Percentiles rank a stretch among this genome's conserved stretches.
Evolutionary conservation across 2,888 invertebrate species (phyloP).

Genomic region (Mythimna lalbum): DNA sequence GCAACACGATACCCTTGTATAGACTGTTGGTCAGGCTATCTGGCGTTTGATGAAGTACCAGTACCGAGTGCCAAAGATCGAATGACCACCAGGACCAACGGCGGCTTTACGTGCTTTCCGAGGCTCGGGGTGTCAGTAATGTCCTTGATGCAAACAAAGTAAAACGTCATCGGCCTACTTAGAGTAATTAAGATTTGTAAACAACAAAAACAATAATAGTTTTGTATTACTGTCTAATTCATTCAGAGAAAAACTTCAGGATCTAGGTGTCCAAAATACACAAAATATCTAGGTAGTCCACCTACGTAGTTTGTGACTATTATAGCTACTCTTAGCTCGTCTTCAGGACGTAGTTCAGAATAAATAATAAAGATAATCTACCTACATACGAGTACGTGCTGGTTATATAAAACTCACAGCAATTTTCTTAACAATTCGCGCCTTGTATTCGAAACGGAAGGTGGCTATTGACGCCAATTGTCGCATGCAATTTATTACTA

Average conservation of each 20-base stretch:
- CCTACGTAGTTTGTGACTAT: neutral
- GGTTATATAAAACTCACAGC: constrained; percentile 15
- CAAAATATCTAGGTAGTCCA: neutral
- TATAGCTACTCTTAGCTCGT: neutral
- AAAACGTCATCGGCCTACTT: too few species aligned
- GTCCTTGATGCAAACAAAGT: too few species aligned
- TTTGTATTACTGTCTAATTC: too few species aligned
- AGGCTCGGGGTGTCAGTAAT: too few species aligned
- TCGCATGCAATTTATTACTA: constrained; percentile 56
- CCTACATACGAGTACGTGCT: neutral
- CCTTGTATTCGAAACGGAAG: constrained; percentile 49
- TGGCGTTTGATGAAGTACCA: neutral
- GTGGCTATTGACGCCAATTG: constrained; percentile 50
- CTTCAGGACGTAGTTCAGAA: neutral
- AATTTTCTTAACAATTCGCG: constrained; percentile 51
- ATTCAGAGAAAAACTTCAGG: neutral
- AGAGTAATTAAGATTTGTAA: too few species aligned
- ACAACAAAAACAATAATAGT: too few species aligned
- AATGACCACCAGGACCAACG: too few species aligned
- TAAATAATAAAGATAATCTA: constrained; percentile 10
- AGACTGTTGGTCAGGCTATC: neutral
- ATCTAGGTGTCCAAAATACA: neutral
- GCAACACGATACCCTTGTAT: neutral
- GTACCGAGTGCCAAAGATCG: too few species aligned
- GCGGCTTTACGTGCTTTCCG: too few species aligned